Evolutionary conservation across 1,140 invertebrate species (phyloP), one percentile per base, ranked within the genome.

Genomic region (Drosophila arawakana): DNA sequence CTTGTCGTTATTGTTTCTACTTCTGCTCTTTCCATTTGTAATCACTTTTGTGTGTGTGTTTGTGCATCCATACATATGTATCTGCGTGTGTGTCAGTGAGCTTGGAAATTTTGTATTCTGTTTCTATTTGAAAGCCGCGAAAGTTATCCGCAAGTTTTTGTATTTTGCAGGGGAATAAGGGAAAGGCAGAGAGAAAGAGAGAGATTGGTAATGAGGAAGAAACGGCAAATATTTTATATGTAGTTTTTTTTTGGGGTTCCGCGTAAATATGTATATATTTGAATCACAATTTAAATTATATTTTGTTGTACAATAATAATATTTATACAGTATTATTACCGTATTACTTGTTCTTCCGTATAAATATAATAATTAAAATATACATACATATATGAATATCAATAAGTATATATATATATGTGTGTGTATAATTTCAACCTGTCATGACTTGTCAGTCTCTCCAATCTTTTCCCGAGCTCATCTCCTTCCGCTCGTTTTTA

Each of bases 21-120:
- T 34, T 39, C 37, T 21, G 11, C 44, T 49, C 55, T 13, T 62
- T 43, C 37, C 65, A 25, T 52, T 70, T 58, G 49, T 34, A 13
- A 55, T 55, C 41, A 30, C 13, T 54, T 13, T 57, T 39, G 43
- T 43, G n/a, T 7, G 44, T 5, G 37, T 54, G n/a, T 11, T 13
- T 43, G 10, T 39, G 7, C 37, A 39, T 39, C 2, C 10, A 7
- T 39, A 39, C 37, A 39, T 39, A 30, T 30, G 25, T 30, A 30
- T 30, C 25, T 30, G 25, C 6, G 25, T 30, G 25, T 30, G 25
- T 30, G 25, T 30, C 25, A 30, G 25, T 30, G 25, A 46, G 34
- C 8, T 67, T 57, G 13, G 13, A 37, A 37, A 37, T 37, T 35
- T 25, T 43, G 6, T 21, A 18, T 35, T 46, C 35, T 30, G 25